Base-by-base conservation (phyloP, 2,797 vertebrate genomes). In the Microctenopoma steveboyesi region DNA sequence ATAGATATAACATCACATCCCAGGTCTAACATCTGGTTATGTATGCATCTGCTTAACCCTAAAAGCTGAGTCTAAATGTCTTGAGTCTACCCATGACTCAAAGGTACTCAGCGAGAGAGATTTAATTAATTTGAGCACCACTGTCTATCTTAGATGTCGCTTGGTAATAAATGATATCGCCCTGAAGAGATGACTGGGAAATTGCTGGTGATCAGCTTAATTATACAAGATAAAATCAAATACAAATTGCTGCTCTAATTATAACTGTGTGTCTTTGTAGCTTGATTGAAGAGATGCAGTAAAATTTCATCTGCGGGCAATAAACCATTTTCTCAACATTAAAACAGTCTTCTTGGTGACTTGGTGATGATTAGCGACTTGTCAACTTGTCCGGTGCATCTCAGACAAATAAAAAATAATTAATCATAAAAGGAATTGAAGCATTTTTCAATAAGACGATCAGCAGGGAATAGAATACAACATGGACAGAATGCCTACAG, bases 181-280 rank as follows among this genome's bases (percentile, higher is more conserved):
- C 2, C 15, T 15, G 42, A 57, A 57, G 3, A 42, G 27, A 66
- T 47, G 10, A 16, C 8, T 43, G 13, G 18, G 3, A 60, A 58
- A 73, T 28, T 64, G 52, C 51, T 58, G 50, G 22, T 50, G 37
- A 76, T 64, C 5, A 0, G 1, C 27, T 64, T 75, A 69, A 83
- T 81, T 72, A 80, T 22, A 64, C 48, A 30, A 47, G 45, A 76
- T 76, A 66, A 11, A 60, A 72, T 82, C 52, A 53, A 42, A 64
- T 33, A 59, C 8, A 79, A 78, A 78, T 69, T 12, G 67, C 16
- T 49, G 33, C 27, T 52, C 25, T 60, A 72, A 78, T 81, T 60
- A 72, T 52, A 48, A 42, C 45, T 33, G 14, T 0, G 25, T 27
- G 30, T 49, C 22, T n/a, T 45, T 18, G n/a, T 40, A 22, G 35